Conservation (phyloP, 2,888 invertebrate species). For the Melanotus villosus region DNA sequence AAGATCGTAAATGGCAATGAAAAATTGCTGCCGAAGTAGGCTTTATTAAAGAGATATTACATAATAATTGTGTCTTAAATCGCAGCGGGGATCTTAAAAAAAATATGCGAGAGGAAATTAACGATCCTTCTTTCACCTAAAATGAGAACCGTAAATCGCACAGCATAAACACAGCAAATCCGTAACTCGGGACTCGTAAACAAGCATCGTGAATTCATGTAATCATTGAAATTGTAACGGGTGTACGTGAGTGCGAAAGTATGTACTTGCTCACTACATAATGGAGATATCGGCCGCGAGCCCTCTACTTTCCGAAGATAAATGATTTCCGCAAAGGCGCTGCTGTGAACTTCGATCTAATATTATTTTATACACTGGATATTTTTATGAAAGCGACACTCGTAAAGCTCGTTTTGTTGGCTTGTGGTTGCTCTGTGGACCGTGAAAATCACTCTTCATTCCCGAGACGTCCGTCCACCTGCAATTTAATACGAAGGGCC, state of each 20-base stretch:
- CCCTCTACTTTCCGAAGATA: conserved; percentile 42
- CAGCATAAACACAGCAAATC: not conserved
- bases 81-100: too few species aligned
- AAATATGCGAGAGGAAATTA: too few species aligned
- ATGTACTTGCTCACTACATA: conserved; percentile 38
- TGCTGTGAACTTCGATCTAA: conserved; percentile 27
- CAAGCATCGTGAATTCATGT: conserved; percentile 29
- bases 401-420: conserved; percentile 24
- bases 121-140: not conserved
- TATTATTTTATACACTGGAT: conserved; percentile 37
- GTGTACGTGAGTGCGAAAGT: conserved; percentile 46
- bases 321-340: conserved; percentile 45
- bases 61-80: too few species aligned
- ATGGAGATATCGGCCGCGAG: conserved; percentile 43
- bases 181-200: conserved; percentile 18
- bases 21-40: too few species aligned
- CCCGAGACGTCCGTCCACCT: conserved; percentile 5
- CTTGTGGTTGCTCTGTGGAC: conserved; percentile 30
- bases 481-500: not conserved
- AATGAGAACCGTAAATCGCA: not conserved
- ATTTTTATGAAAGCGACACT: conserved; percentile 32
- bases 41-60: too few species aligned
- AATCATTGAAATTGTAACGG: conserved; percentile 42
- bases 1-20: too few species aligned
- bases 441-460: conserved; percentile 32